phyloP scores from a whole-genome alignment of 1,140 invertebrate species.

The Zaprionus vittiger region DNA sequence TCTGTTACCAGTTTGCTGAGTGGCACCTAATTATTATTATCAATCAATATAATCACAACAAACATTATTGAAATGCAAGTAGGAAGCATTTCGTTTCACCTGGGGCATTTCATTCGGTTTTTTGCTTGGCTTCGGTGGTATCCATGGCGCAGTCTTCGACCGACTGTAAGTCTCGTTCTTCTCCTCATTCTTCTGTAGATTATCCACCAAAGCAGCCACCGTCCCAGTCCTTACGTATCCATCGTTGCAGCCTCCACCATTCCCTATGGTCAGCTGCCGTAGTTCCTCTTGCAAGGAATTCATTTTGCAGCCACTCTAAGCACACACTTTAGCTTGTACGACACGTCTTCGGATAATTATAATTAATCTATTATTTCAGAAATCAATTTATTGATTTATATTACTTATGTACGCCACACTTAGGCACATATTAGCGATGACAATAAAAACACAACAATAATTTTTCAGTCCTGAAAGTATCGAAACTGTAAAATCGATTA shows the following conservation, averaged over 20 bases:
- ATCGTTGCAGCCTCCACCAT: slow-evolving; percentile 7
- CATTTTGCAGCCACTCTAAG: slow-evolving; percentile 11
- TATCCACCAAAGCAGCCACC: slow-evolving; percentile 54
- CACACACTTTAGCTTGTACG: neutral
- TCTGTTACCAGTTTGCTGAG: slow-evolving; percentile 78
- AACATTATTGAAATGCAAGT: neutral
- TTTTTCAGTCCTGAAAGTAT: no score
- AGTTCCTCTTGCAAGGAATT: slow-evolving; percentile 24
- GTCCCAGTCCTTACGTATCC: slow-evolving; percentile 41
- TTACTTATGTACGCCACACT: no score
- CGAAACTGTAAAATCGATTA: no score
- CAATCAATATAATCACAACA: neutral
- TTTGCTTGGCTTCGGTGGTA: slow-evolving; percentile 59
- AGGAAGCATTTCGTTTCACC: slow-evolving; percentile 22
- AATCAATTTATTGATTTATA: no score
- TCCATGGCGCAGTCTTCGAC: slow-evolving; percentile 31
- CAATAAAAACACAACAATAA: no score
- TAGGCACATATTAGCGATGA: no score
- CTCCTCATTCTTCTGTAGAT: slow-evolving; percentile 42
- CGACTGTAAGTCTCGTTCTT: neutral
- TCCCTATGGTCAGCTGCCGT: slow-evolving; percentile 18
- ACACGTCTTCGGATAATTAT: neutral
- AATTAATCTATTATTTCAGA: no score
- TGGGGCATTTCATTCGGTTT: slow-evolving; percentile 53
- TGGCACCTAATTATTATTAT: slow-evolving; percentile 56